These are phyloP conservation scores for Alsophila aescularia DNA, from an alignment of 2,888 invertebrate species.

Conservation along the genomic window DNA sequence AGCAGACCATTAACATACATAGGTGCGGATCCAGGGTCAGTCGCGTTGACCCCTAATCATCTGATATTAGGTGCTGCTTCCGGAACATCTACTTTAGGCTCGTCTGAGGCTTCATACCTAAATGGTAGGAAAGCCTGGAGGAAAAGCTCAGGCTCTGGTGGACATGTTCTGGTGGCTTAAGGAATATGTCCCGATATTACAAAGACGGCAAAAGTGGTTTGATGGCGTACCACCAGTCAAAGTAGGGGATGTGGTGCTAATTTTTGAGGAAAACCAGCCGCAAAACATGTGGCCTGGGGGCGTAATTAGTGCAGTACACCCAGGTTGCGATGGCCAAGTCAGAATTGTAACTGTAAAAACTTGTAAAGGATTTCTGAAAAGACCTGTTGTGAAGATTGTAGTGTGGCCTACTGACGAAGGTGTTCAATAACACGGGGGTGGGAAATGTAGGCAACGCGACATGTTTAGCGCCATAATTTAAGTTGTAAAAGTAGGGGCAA, in stretches of 20 bases:
- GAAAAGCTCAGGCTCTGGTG: neutral
- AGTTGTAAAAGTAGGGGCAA: no score
- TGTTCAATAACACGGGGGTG: neutral
- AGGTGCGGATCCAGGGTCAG: neutral
- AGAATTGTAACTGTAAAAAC: constrained; percentile 6
- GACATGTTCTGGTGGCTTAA: constrained; percentile 23
- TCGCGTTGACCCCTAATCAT: neutral
- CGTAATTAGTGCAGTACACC: constrained; percentile 4
- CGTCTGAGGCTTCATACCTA: neutral
- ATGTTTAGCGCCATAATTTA: no score
- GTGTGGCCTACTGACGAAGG: neutral
- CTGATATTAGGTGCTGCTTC: neutral
- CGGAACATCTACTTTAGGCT: neutral
- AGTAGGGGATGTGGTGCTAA: no score
- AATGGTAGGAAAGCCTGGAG: neutral
- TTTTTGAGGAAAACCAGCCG: neutral
- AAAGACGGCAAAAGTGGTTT: neutral
- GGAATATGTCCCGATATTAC: constrained; percentile 14
- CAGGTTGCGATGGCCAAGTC: constrained; percentile 7
- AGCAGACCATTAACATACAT: neutral
- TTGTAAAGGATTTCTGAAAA: neutral
- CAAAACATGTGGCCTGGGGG: constrained; percentile 12
- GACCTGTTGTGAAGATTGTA: neutral
- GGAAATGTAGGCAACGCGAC: neutral
- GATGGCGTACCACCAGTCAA: neutral